phyloP scores from a whole-genome alignment of 1,140 invertebrate species.

The Thaumatotibia leucotreta region DNA sequence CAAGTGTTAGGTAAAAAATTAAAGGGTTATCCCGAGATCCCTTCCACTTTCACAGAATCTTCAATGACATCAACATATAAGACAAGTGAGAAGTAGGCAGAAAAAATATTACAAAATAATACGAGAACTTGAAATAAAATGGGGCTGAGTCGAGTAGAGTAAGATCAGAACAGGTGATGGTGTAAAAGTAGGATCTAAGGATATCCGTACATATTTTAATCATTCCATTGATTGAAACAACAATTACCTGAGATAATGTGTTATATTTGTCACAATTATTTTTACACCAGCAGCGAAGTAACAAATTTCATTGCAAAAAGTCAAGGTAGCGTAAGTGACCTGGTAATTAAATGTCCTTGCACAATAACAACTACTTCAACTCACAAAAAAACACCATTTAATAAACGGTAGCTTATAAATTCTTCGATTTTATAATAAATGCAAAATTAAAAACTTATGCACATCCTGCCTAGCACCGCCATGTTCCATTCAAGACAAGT shows the following conservation, averaged over 20 bases:
- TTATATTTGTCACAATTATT: slow-evolving; percentile 75
- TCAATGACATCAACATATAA: background rate
- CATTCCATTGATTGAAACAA: slow-evolving; percentile 43
- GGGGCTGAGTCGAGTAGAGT: slow-evolving; percentile 37
- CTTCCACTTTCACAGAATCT: background rate
- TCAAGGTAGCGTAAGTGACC: slow-evolving; percentile 22
- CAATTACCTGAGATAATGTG: slow-evolving; percentile 63
- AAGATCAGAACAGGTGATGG: slow-evolving; percentile 26
- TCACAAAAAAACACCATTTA: slow-evolving; percentile 21
- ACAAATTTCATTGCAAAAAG: slow-evolving; percentile 70
- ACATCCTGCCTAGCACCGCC: slow-evolving; percentile 73
- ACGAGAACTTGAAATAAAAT: slow-evolving; percentile 53
- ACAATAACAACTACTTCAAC: slow-evolving; percentile 17
- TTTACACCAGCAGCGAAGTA: slow-evolving; percentile 74
- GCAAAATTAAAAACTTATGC: slow-evolving; percentile 66
- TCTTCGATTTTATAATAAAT: slow-evolving; percentile 45
- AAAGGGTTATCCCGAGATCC: background rate
- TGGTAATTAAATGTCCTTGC: slow-evolving; percentile 17
- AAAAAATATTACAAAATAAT: slow-evolving; percentile 36
- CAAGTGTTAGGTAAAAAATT: background rate
- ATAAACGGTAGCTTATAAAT: slow-evolving; percentile 16
- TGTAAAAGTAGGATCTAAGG: slow-evolving; percentile 11
- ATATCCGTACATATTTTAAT: slow-evolving; percentile 13
- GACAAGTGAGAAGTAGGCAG: background rate
- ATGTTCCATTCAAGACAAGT: slow-evolving; percentile 59